Evolutionary conservation across 2,113 vertebrate species (phyloP), one percentile per base, ranked within the genome.

Genomic region (Cryptomyrus ogoouensis): DNA sequence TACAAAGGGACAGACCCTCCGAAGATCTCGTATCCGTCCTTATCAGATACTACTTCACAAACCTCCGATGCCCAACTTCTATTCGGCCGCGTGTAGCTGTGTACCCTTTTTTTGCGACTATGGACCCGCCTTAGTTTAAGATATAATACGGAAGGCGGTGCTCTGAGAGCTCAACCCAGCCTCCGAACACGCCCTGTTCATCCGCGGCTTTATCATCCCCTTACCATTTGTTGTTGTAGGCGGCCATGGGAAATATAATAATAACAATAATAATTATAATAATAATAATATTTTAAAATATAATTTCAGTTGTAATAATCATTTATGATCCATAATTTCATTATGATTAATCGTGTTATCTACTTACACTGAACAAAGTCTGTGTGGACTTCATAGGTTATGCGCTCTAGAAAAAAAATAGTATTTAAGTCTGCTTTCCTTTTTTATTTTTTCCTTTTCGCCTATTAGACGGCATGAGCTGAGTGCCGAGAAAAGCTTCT

Each of bases 1-100:
- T 80, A 80, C 74, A 80, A 80, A 80, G 35, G 74, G 74, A 80
- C 39, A 74, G 21, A 50, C 83, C 44, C 47, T 85, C 42, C 42
- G 83, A 27, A 49, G 83, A 49, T 85, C 24, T 10, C n/a, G 12
- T 50, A 49, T 85, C 46, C 83, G 46, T 27, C 24, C 42, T 42
- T 39, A 77, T 77, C 74, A 50, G n/a, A 24, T 50, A 86, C 44
- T 27, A 50, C 10, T 47, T 44, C 46, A 39, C 6, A 47, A 86
- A 46, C 44, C n/a, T 50, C 83, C 10, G 83, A 13, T 49, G 47
- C 83, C 47, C 83, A 86, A 50, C 83, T 80, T 80, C 74, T 49
- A 47, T 50, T 50, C 44, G 49, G 83, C 83, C 83, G 44, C 83
- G 83, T 86, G 83, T 50, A 86, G 83, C 83, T 49, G 83, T 86